phyloP scores from a whole-genome alignment of 2,888 invertebrate genomes.

The Cryptops parisi region DNA sequence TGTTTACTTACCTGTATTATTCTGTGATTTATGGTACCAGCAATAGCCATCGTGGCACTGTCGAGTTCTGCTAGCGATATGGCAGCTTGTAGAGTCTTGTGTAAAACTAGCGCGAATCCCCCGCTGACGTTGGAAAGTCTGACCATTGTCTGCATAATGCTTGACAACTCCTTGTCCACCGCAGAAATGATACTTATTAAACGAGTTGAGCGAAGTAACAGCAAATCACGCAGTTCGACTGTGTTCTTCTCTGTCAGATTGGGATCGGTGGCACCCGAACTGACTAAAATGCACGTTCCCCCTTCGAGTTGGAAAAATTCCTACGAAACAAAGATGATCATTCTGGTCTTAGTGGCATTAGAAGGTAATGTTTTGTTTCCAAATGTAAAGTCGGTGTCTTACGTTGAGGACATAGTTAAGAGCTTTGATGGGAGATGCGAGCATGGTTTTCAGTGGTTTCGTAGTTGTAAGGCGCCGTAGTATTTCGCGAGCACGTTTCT shows the following conservation, averaged over 20 bases:
- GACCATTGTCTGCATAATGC: not conserved
- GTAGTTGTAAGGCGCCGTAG: not conserved
- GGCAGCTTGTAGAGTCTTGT: not conserved
- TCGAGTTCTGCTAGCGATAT: not conserved
- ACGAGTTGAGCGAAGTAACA: not conserved
- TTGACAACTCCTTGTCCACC: not conserved
- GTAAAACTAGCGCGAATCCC: not conserved
- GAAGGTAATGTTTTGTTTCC: not conserved
- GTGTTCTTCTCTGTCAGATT: not conserved
- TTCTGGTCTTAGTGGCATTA: not conserved
- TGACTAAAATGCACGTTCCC: not conserved
- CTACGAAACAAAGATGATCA: not conserved
- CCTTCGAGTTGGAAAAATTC: not conserved
- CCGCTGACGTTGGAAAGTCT: not conserved
- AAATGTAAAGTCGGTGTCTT: not conserved
- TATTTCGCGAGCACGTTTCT: not conserved
- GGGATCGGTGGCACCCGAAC: not conserved
- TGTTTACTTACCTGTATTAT: not conserved
- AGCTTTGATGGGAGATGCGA: not conserved
- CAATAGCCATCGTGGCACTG: not conserved
- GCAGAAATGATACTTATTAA: not conserved
- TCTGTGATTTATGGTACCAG: not conserved
- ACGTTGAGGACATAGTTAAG: not conserved
- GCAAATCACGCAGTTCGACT: not conserved
- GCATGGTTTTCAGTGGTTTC: not conserved